Evolutionary conservation across 2,797 vertebrate genomes (phyloP), one percentile per base, ranked within the genome.

Genomic region (Peromyscus attwateri): DNA sequence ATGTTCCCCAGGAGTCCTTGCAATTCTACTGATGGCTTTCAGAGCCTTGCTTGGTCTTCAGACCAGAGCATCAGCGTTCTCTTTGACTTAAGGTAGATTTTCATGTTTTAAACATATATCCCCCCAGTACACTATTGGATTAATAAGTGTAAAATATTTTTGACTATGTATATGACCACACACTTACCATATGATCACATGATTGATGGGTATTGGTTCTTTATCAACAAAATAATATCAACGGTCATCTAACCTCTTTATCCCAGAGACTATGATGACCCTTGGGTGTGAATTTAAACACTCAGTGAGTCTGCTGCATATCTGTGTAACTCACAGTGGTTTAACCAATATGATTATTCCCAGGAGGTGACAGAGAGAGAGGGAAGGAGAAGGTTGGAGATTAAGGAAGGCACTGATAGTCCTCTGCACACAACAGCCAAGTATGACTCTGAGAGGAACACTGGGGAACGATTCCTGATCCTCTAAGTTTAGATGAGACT

Each of bases 191-290:
- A 7, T 68, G 23, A 84, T 80, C 46, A 92, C 12, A 29, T 76
- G 71, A 91, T 23, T 43, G 27, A n/a, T 46, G 49, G 25, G 37
- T 77, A 31, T 55, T 34, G 0, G 75, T 57, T 96, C 29, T 87
- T 87, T 79, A 84, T 87, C 19, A 77, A 85, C 43, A 81, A 84
- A 95, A 70, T 88, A 68, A 46, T 92, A 66, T 82, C 71, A 94
- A 21, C 91, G 40, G 79, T 68, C 16, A 25, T 31, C 2, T 84
- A 76, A 84, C 34, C 71, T 82, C 13, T 5, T 95, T 76, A 49
- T 2, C 7, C 19, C 1, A 14, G 82, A 82, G 12, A 91, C 52
- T 62, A 27, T 84, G 46, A 92, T 91, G 57, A 66, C n/a, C 14
- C 16, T 89, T 43, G 23, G 40, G 13, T 81, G 82, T 52, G 55